Percentiles rank a stretch among this genome's conserved stretches.
phyloP scores from a whole-genome alignment of 92 coral and sea anemone species.

The Actinostola sp. region DNA sequence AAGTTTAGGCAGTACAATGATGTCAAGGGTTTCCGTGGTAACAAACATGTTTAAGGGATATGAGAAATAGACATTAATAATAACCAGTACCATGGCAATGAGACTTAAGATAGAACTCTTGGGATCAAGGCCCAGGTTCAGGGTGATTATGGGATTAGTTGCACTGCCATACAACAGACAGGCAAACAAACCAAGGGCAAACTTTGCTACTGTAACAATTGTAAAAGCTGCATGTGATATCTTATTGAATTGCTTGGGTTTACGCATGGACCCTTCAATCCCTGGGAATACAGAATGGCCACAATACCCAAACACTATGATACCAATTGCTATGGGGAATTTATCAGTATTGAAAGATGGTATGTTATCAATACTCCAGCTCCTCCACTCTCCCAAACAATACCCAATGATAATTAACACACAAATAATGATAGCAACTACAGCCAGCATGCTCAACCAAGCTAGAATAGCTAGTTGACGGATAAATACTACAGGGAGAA shows the following conservation, averaged over 20 bases:
- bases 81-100: slow-evolving; percentile 48
- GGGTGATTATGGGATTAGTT: slow-evolving; percentile 60
- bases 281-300: slow-evolving; percentile 87
- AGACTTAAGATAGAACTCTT: slow-evolving; percentile 56
- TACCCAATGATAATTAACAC: slow-evolving; percentile 58
- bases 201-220: slow-evolving; percentile 52
- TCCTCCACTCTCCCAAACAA: slow-evolving; percentile 51
- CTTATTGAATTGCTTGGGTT: slow-evolving; percentile 73
- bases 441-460: slow-evolving; percentile 84
- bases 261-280: slow-evolving; percentile 79
- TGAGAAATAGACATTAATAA: slow-evolving; percentile 71
- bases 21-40: slow-evolving; percentile 69
- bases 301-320: slow-evolving; percentile 68
- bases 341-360: slow-evolving; percentile 53
- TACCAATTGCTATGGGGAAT: slow-evolving; percentile 78
- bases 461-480: slow-evolving; percentile 66
- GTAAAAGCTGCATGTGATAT: slow-evolving; percentile 65
- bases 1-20: slow-evolving; percentile 61
- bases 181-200: slow-evolving; percentile 68
- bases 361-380: slow-evolving; percentile 60
- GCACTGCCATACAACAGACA: slow-evolving; percentile 58
- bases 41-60: slow-evolving; percentile 88
- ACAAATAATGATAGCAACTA: slow-evolving; percentile 57
- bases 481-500: slow-evolving; percentile 66
- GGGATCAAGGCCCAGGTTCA: slow-evolving; percentile 54